A percentile compares a stretch with the other conserved stretches of the same genome.
phyloP scores from a whole-genome alignment of 2,113 vertebrate genomes.

The Phrynosoma platyrhinos region DNA sequence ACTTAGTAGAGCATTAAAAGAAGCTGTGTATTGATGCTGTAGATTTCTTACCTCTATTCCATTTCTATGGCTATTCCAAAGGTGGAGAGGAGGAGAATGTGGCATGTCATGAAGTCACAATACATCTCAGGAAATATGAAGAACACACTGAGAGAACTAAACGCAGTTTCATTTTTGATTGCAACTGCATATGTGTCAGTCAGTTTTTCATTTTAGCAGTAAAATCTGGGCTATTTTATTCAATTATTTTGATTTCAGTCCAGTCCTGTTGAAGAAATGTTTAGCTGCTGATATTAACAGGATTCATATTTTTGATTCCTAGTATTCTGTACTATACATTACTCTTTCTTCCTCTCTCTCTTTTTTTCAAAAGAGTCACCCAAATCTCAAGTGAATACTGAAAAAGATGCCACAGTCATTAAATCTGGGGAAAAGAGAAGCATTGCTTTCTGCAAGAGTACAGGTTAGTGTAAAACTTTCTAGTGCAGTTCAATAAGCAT shows the following conservation, averaged over 20 bases:
- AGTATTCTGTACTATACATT: neutral
- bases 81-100: no score
- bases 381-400: slow-evolving; percentile 64
- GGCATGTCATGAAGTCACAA: neutral
- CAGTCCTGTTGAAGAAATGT: neutral
- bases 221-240: neutral
- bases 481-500: neutral
- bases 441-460: slow-evolving; percentile 56
- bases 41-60: no score
- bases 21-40: neutral
- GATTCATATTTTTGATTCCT: neutral
- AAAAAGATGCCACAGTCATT: slow-evolving; percentile 39
- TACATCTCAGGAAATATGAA: neutral
- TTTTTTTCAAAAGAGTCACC: slow-evolving; percentile 50
- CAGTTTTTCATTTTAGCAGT: neutral
- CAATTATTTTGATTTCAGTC: neutral
- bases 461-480: slow-evolving; percentile 66
- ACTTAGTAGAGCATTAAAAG: neutral
- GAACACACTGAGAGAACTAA: neutral
- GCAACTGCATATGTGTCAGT: neutral
- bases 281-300: neutral
- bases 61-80: no score
- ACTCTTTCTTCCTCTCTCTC: neutral
- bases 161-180: neutral
- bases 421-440: slow-evolving; percentile 70